Percentiles rank a stretch among this genome's conserved stretches.
Conservation (phyloP, 2,113 vertebrate species). For the Calypte anna region DNA sequence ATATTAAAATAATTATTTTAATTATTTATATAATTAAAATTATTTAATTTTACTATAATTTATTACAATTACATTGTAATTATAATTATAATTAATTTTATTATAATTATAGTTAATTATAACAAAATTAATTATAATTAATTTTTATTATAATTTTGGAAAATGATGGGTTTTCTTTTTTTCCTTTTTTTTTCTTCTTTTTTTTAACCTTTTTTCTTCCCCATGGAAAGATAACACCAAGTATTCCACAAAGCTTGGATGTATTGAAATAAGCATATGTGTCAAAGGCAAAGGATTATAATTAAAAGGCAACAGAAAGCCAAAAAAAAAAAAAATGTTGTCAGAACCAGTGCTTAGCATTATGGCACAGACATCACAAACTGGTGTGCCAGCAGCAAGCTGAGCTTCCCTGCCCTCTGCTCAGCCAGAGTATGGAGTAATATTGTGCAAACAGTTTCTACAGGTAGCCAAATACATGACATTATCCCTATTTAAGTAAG, state of each 20-base stretch:
- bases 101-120: too few relatives aligned
- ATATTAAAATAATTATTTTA: too few relatives aligned
- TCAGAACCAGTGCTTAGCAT: background rate
- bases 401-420: background rate
- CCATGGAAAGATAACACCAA: background rate
- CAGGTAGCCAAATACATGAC: background rate
- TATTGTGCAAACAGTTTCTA: background rate
- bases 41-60: too few relatives aligned
- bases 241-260: rapidly evolving
- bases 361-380: background rate
- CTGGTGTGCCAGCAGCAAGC: background rate
- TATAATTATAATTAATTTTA: too few relatives aligned
- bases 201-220: too few relatives aligned
- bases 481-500: background rate
- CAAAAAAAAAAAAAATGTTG: background rate
- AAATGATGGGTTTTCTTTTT: too few relatives aligned
- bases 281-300: background rate
- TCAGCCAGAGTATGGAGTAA: background rate
- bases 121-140: too few relatives aligned
- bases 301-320: background rate
- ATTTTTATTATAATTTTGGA: too few relatives aligned
- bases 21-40: too few relatives aligned
- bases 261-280: background rate
- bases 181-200: too few relatives aligned
- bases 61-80: too few relatives aligned